Base-by-base conservation (phyloP, 2,888 invertebrate genomes). In the Temnothorax ravouxi region DNA sequence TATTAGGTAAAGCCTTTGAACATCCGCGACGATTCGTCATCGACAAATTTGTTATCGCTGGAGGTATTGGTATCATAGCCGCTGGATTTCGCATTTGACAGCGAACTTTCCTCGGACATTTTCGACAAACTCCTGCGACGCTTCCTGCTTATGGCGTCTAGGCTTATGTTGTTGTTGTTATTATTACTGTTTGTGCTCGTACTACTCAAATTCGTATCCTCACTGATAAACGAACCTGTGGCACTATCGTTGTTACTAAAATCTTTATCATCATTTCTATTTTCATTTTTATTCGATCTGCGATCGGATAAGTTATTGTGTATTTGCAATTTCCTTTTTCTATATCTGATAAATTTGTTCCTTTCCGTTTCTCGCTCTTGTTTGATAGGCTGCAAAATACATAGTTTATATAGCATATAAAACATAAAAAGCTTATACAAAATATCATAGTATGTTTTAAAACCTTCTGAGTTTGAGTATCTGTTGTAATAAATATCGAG, bases 311-410 rank as follows among this genome's bases (percentile, higher is more conserved):
- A 66, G 4, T 93, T 94, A 71, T 91, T 93, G 76, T 90, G 91
- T 93, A 93, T 94, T 25, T 93, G 88, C 0, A 88, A 88, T 83
- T 88, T 91, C 86, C 90, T 91, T 29, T 85, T 90, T 74, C 87
- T 91, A 41, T 82, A 62, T 86, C 29, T 47, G 18, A 71, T 75
- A 38, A 81, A 69, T 67, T 90, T 83, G 52, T 38, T n/a, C 18
- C 21, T 59, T 34, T 88, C 84, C 6, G 79, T 18, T 1, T 90
- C 71, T 66, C 54, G 25, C 44, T 88, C 86, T 86, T 87, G 59
- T 87, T 86, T 88, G 15, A 88, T 76, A 11, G 89, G 81, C 92
- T 92, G 38, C 61, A 88, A 52, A 13, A 11, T 41, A 38, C 18
- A 59, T 29, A 41, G 1, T 71, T 18, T 15, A 61, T 29, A 52